phyloP scores from a whole-genome alignment of 2,888 invertebrate genomes.

The Nymphalis c-album region DNA sequence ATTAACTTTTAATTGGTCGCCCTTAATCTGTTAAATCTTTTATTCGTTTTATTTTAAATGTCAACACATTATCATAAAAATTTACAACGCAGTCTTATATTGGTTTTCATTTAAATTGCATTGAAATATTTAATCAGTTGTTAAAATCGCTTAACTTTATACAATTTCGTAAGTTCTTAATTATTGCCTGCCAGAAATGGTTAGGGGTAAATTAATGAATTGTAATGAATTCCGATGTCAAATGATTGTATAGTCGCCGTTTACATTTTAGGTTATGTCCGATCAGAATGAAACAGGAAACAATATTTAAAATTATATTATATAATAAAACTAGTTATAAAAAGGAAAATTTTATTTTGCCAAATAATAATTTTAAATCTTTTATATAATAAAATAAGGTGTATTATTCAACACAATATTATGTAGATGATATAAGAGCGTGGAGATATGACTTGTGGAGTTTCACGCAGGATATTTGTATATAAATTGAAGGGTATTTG shows the following conservation, averaged over 20 bases:
- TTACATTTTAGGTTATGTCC: not conserved
- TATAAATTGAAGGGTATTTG: too few relatives aligned
- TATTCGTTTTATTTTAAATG: slow-evolving; percentile 35
- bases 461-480: too few relatives aligned
- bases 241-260: not conserved
- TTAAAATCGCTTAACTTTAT: slow-evolving; percentile 15
- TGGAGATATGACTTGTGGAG: too few relatives aligned
- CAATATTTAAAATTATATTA: too few relatives aligned
- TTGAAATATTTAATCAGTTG: slow-evolving; percentile 1
- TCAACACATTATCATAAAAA: slow-evolving; percentile 39
- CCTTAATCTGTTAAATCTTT: slow-evolving; percentile 35
- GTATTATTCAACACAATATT: too few relatives aligned
- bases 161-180: slow-evolving; percentile 11
- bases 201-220: not conserved
- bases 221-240: not conserved
- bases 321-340: not conserved
- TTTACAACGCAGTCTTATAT: slow-evolving; percentile 29
- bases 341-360: too few relatives aligned
- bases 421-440: too few relatives aligned
- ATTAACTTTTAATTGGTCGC: slow-evolving; percentile 32
- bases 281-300: too few relatives aligned
- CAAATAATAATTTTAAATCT: too few relatives aligned
- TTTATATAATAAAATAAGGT: too few relatives aligned
- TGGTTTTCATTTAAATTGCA: slow-evolving; percentile 21
- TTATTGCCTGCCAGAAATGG: slow-evolving; percentile 7